Evolutionary conservation across 2,797 vertebrate species (phyloP).

Genomic region (Yasuhikotakia modesta): DNA sequence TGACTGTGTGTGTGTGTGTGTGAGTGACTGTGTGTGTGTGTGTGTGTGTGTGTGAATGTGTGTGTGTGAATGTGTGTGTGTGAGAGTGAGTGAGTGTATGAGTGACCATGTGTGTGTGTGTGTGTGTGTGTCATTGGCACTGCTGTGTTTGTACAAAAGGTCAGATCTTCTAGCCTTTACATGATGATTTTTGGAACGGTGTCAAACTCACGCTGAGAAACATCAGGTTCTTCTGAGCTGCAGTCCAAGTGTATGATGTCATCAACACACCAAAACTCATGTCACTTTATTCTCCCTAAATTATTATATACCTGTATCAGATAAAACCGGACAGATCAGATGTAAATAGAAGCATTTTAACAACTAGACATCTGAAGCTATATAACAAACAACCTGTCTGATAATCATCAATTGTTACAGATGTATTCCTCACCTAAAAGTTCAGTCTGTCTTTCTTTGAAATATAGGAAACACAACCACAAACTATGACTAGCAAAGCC

Average conservation of each 20-base stretch:
- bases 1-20: no score
- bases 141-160: no score
- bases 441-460: neutral
- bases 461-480: neutral
- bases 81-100: no score
- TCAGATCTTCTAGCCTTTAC: neutral
- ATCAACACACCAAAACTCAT: neutral
- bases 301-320: no score
- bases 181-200: neutral
- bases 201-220: constrained; percentile 76
- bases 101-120: no score
- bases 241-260: neutral
- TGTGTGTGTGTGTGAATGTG: no score
- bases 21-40: no score
- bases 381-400: neutral
- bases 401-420: neutral
- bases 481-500: neutral
- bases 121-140: no score
- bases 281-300: neutral
- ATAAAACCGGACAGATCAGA: neutral
- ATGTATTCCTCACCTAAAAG: neutral
- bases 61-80: no score
- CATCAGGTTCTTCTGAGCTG: neutral
- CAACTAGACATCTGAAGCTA: neutral
- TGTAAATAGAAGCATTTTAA: neutral